Conservation (phyloP, 1,140 invertebrate genomes). For the Tetranychus urticae region DNA sequence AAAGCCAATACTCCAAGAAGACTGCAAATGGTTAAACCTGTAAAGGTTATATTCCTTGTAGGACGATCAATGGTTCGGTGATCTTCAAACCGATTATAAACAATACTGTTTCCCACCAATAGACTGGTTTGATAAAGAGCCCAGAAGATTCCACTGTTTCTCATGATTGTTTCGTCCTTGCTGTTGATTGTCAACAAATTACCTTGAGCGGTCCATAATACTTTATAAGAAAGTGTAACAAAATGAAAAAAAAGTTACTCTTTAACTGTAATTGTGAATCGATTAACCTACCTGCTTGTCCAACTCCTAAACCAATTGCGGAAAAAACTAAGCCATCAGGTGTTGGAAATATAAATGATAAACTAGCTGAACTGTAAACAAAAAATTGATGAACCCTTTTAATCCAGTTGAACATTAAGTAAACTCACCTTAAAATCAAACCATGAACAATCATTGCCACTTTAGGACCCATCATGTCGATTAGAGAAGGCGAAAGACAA, state of each 20-base stretch:
- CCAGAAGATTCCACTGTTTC: conserved; percentile 39
- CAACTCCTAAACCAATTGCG: neutral
- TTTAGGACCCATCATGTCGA: neutral
- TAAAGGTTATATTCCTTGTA: conserved; percentile 45
- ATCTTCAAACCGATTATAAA: conserved; percentile 65
- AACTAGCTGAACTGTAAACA: neutral
- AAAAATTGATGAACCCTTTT: neutral
- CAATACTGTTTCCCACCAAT: conserved; percentile 78
- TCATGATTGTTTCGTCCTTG: conserved; percentile 52
- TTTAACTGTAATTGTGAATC: neutral
- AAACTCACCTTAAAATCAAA: neutral
- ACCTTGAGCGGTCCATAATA: conserved; percentile 46
- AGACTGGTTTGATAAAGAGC: conserved; percentile 37
- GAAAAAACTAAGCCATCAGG: neutral
- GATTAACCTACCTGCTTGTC: neutral
- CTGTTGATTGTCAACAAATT: conserved; percentile 80
- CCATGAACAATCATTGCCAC: neutral
- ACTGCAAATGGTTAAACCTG: conserved; percentile 37
- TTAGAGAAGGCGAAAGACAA: neutral
- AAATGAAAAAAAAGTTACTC: neutral
- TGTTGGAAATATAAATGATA: neutral
- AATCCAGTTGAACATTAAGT: neutral
- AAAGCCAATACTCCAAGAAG: conserved; percentile 41
- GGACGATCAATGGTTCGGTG: conserved; percentile 32
- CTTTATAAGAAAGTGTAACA: conserved; percentile 3